Base-by-base conservation (phyloP, 2,113 vertebrate species). In the Rhombomys opimus region DNA sequence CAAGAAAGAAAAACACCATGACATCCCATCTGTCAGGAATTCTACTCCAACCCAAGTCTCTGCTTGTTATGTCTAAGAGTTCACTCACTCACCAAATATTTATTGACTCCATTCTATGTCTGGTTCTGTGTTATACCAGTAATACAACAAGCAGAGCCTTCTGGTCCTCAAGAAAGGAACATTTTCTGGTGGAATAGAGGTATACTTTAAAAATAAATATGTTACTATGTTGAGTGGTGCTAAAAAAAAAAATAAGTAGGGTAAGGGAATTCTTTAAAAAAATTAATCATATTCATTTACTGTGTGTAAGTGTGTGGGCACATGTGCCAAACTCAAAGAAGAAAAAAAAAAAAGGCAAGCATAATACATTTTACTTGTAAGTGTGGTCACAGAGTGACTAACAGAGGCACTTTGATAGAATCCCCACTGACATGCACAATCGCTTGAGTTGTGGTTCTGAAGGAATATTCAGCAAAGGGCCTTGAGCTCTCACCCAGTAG, bases 301-400 rank as follows among this genome's bases (percentile, higher is more conserved):
- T 35, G 41, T 68, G 25, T 85, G 3, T 86, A 27, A 61, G 61
- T 68, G 27, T 67, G 17, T 50, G 41, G 10, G 41, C 17, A 86
- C 5, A 35, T 22, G 84, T 1, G 18, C 41, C 63, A 86, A 90
- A 97, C 82, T 98, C 94, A 90, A 38, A 87, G n/a, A 84, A 95
- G 95, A 84, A 88, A 97, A 96, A 96, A 97, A 75, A 59, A 96
- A 97, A 75, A 59, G 96, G 63, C 46, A 11, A 97, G 91, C 14
- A 22, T 88, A 94, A 94, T 96, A 95, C 93, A 20, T 50, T 86
- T 46, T 65, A 86, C 77, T 92, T 97, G 11, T 61, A 63, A 87
- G 52, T 0, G 11, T 67, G 90, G 1, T 87, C 0, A 9, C 68
- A 94, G 59, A 54, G 27, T 30, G 81, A 70, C 77, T 27, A 50